A percentile compares a stretch with the other conserved stretches of the same genome.
These are phyloP conservation scores for Philopotamus ludificatus DNA, from an alignment of 1,140 invertebrate species.

Conservation along the genomic window DNA sequence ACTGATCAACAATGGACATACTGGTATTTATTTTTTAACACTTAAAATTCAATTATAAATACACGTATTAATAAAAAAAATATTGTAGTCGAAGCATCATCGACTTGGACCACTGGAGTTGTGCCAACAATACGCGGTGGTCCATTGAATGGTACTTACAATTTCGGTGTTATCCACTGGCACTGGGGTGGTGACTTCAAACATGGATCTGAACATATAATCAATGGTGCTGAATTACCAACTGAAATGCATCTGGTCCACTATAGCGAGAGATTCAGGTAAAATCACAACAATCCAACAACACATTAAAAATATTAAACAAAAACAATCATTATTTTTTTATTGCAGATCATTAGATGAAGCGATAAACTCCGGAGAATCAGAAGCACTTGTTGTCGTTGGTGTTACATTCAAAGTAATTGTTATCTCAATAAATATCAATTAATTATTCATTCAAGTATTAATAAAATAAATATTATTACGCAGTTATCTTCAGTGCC, in stretches of 20 bases:
- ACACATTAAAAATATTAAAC: background rate
- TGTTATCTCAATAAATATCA: background rate
- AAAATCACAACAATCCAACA: background rate
- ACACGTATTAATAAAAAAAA: background rate
- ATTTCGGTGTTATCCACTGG: slow-evolving; percentile 10
- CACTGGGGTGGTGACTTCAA: slow-evolving; percentile 24
- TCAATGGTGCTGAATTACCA: slow-evolving; percentile 6
- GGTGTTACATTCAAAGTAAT: slow-evolving; percentile 12
- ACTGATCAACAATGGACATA: slow-evolving; percentile 21
- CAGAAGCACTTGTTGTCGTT: slow-evolving; percentile 16
- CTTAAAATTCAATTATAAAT: no score
- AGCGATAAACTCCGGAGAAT: slow-evolving; percentile 11
- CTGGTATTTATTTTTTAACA: slow-evolving; percentile 20
- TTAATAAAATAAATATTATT: background rate
- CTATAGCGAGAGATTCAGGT: slow-evolving; percentile 22
- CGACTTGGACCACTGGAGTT: background rate
- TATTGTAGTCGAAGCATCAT: slow-evolving; percentile 20
- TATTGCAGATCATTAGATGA: slow-evolving; percentile 9
- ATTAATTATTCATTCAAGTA: background rate
- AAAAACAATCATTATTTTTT: background rate
- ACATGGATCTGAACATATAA: slow-evolving; percentile 22
- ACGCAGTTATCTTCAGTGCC: background rate
- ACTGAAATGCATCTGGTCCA: slow-evolving; percentile 27
- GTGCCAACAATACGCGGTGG: slow-evolving; percentile 18
- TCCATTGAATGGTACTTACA: slow-evolving; percentile 19